A percentile compares a stretch with the other conserved stretches of the same genome.
Conservation (phyloP, 2,888 invertebrate genomes). For the Anthophora plumipes region DNA sequence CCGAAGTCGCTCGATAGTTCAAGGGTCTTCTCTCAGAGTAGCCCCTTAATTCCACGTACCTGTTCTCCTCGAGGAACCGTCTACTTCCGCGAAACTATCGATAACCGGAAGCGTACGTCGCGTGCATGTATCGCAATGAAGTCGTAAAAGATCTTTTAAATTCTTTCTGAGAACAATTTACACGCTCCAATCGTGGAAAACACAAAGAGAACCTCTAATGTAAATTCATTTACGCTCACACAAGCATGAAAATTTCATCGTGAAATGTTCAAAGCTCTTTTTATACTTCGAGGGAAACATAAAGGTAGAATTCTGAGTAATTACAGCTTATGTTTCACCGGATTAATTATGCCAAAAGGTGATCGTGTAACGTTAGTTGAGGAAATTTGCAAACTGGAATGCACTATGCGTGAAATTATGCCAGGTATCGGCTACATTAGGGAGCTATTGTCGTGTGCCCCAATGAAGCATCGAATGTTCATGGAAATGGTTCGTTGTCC, state of each 20-base stretch:
- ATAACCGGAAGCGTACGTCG: slow-evolving; percentile 11
- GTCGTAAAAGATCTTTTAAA: slow-evolving; percentile 17
- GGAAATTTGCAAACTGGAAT: slow-evolving; percentile 37
- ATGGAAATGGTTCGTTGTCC: slow-evolving; percentile 49
- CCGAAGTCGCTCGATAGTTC: slow-evolving; percentile 13
- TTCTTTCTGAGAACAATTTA: not conserved
- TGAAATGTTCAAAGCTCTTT: not conserved
- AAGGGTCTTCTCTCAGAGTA: too few relatives aligned
- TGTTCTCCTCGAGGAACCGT: not conserved
- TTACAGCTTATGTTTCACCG: slow-evolving; percentile 19
- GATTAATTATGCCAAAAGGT: slow-evolving; percentile 64
- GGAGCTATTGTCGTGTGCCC: slow-evolving; percentile 55
- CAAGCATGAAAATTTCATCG: slow-evolving; percentile 28
- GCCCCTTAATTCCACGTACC: not conserved
- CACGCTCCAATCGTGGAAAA: not conserved
- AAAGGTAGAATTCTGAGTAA: not conserved
- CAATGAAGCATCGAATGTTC: slow-evolving; percentile 37
- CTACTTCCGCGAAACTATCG: slow-evolving; percentile 4
- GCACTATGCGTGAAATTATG: slow-evolving; percentile 59
- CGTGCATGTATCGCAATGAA: not conserved
- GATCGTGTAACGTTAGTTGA: slow-evolving; percentile 34
- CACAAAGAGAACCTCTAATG: not conserved
- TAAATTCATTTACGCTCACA: slow-evolving; percentile 28
- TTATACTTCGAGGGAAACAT: not conserved
- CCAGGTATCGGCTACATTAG: slow-evolving; percentile 59